Base-by-base conservation (phyloP, 92 coral and sea anemone genomes). In the Zoanthus solanderi region DNA sequence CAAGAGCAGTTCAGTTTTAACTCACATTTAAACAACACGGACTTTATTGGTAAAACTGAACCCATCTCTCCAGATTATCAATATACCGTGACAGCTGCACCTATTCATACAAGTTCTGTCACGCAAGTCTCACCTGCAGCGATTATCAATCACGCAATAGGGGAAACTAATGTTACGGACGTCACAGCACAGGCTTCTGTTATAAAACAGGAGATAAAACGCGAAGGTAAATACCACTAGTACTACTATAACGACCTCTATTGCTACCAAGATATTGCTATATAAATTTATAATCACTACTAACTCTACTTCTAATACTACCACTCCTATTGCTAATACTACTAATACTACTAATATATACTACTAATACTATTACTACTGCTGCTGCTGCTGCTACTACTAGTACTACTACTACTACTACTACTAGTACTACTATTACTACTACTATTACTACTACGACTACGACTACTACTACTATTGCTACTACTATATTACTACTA, bases 21-120 rank as follows among this genome's bases (percentile, higher is more conserved):
- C 31, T 53, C 68, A 53, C 67, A 77, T 11, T 31, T 77, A n/a
- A 13, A 77, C 58, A 77, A 31, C 82, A 77, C 67, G 63, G 82
- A 77, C 67, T 28, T 77, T 9, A 18, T 54, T 77, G 53, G 82
- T 58, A 77, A 77, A 77, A 30, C n/a, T 16, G 82, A 77, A 48
- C 82, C 82, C 13, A 7, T 54, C 30, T 12, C 53, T 54, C n/a
- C 48, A 2, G 80, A 76, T 30, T 77, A 77, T 53, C 67, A 77
- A 5, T 77, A 52, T 8, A 54, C 46, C 17, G 6, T 30, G 17
- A 14, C 48, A 56, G 11, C 54, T 58, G 48, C 66, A 47, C 34
- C 79, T 23, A 23, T 75, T 13, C 65, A 77, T 11, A 30, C 82
- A 53, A 77, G 65, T 14, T 77, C 82, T 77, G 10, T 77, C 82